Conservation (phyloP, 2,113 vertebrate species). For the Tyrannus savana region DNA sequence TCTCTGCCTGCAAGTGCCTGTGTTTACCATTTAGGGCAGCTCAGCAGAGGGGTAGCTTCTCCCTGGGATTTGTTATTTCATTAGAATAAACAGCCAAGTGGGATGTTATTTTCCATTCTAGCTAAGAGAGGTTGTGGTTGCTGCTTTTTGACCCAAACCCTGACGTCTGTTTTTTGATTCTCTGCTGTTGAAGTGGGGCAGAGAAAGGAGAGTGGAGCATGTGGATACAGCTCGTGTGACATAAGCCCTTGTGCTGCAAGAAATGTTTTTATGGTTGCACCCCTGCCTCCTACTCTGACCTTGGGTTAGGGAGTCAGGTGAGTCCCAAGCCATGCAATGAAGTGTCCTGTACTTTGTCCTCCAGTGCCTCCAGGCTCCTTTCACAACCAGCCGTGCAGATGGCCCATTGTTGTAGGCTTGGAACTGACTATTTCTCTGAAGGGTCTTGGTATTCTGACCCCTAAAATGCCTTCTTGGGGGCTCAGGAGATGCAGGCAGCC, state of each 20-base stretch:
- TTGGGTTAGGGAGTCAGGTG: not conserved
- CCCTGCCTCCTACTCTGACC: not conserved
- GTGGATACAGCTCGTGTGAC: not conserved
- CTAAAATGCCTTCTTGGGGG: not conserved
- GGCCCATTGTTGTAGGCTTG: rapidly evolving
- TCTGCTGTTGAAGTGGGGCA: not conserved
- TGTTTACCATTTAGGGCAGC: not conserved
- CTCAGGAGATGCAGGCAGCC: not conserved
- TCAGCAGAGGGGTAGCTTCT: not conserved
- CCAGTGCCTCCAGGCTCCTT: not conserved
- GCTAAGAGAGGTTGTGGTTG: not conserved
- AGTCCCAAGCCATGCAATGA: not conserved
- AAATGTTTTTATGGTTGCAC: not conserved
- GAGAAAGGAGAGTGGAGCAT: rapidly evolving
- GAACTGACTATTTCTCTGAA: not conserved
- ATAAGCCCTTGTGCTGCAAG: no score
- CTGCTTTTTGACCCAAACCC: not conserved
- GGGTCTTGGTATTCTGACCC: not conserved
- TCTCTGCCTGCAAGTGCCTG: not conserved
- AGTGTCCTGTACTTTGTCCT: not conserved
- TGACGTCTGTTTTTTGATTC: not conserved
- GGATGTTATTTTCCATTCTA: constrained; percentile 14
- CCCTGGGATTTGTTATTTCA: not conserved
- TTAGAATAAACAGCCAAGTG: not conserved
- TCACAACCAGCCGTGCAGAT: not conserved